Percentiles rank a stretch among this genome's conserved stretches.
Evolutionary conservation across 2,888 invertebrate species (phyloP).

Genomic region (Colostygia pectinataria): DNA sequence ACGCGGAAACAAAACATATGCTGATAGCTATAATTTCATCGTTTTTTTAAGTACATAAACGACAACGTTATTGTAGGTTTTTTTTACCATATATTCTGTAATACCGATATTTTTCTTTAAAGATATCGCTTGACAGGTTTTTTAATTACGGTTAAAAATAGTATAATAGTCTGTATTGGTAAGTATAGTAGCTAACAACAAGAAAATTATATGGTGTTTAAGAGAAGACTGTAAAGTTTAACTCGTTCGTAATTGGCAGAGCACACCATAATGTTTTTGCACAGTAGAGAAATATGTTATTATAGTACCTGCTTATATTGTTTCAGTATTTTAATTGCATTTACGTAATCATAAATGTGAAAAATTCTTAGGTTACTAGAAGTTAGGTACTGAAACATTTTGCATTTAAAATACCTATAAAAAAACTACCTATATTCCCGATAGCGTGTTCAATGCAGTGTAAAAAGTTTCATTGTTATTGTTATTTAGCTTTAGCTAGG

Average conservation of each 20-base stretch:
- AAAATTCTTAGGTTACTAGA: too few species aligned
- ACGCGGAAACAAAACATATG: slow-evolving; percentile 78
- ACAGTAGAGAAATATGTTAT: too few species aligned
- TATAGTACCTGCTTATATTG: too few species aligned
- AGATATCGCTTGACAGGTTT: neutral
- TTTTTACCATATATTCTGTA: too few species aligned
- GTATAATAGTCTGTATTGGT: slow-evolving; percentile 11
- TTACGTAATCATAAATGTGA: too few species aligned
- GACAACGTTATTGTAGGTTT: slow-evolving; percentile 1
- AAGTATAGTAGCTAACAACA: slow-evolving; percentile 4
- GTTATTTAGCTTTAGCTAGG: slow-evolving; percentile 20
- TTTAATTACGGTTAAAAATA: slow-evolving; percentile 2
- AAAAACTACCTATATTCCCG: slow-evolving; percentile 20
- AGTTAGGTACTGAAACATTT: too few species aligned
- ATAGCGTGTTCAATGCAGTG: slow-evolving; percentile 28
- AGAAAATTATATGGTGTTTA: too few species aligned
- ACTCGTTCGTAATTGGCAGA: too few species aligned
- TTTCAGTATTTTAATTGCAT: too few species aligned
- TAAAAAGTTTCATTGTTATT: slow-evolving; percentile 41
- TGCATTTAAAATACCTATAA: neutral
- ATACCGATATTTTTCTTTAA: neutral
- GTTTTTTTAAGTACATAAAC: slow-evolving; percentile 1
- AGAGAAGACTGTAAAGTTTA: too few species aligned
- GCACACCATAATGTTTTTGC: too few species aligned
- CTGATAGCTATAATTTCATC: slow-evolving; percentile 46